These are phyloP conservation scores for Lophius piscatorius DNA, from an alignment of 2,113 vertebrate genomes.

Conservation along the genomic window DNA sequence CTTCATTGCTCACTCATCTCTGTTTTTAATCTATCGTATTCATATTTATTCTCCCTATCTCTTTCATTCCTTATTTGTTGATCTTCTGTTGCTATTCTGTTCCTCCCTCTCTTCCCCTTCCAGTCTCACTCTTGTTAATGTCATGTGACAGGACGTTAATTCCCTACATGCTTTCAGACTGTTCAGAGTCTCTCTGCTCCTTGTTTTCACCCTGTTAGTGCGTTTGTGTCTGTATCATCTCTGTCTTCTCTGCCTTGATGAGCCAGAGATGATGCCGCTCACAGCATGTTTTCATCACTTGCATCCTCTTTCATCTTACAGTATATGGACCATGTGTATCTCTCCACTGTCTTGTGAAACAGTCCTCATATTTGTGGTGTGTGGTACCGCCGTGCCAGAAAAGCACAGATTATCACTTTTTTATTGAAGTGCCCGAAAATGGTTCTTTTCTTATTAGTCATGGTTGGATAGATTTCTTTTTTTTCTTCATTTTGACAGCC, in stretches of 20 bases:
- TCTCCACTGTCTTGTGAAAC: constrained; percentile 19
- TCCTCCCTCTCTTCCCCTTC: constrained; percentile 28
- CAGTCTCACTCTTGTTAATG: constrained; percentile 41
- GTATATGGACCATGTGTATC: constrained; percentile 9
- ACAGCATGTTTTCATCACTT: constrained; percentile 33
- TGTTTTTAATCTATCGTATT: constrained; percentile 7
- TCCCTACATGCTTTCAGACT: constrained; percentile 54
- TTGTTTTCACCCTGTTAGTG: constrained; percentile 38
- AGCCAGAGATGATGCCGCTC: constrained; percentile 40
- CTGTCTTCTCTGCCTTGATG: neutral
- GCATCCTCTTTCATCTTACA: constrained; percentile 32
- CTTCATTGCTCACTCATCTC: constrained; percentile 22
- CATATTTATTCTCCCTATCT: constrained; percentile 19
- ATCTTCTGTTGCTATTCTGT: constrained; percentile 30
- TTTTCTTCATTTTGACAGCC: constrained; percentile 34
- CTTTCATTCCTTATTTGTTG: constrained; percentile 32
- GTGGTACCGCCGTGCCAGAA: constrained; percentile 9
- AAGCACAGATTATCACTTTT: constrained; percentile 8
- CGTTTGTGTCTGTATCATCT: constrained; percentile 39
- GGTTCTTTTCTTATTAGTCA: constrained; percentile 30
- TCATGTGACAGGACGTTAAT: constrained; percentile 55
- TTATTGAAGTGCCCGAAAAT: constrained; percentile 9
- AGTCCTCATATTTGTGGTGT: constrained; percentile 22
- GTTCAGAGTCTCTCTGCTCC: constrained; percentile 31
- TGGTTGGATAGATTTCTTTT: constrained; percentile 11